Evolutionary conservation across 2,797 vertebrate species (phyloP).

Genomic region (Xyrichtys novacula): DNA sequence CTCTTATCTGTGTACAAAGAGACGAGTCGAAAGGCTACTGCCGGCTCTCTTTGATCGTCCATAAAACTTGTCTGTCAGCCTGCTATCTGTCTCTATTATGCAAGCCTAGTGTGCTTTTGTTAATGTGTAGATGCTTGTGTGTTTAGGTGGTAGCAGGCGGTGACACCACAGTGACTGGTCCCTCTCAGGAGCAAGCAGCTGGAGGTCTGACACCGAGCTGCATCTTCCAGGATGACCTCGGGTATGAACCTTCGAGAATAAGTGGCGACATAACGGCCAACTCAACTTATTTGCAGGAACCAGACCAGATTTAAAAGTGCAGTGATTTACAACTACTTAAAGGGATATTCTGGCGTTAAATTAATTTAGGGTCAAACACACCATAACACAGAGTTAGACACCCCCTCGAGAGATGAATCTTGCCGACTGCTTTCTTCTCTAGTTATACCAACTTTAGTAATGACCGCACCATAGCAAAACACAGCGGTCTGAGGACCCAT

Average conservation of each 20-base stretch:
- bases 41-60: slow-evolving; percentile 43
- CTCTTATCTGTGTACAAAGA: slow-evolving; percentile 42
- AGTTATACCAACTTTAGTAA: too few relatives aligned
- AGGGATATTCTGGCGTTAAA: too few relatives aligned
- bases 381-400: too few relatives aligned
- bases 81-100: slow-evolving; percentile 37
- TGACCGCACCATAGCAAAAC: too few relatives aligned
- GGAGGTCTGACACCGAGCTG: slow-evolving; percentile 86
- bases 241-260: slow-evolving; percentile 86
- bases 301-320: too few relatives aligned
- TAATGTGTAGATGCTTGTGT: slow-evolving; percentile 4
- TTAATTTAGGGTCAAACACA: too few relatives aligned
- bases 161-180: slow-evolving; percentile 93
- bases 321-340: too few relatives aligned
- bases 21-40: slow-evolving; percentile 18
- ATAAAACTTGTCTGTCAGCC: slow-evolving; percentile 32
- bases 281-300: too few relatives aligned
- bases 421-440: too few relatives aligned
- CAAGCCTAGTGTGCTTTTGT: slow-evolving; percentile 3
- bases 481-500: too few relatives aligned
- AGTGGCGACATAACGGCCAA: too few relatives aligned
- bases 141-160: slow-evolving; percentile 89
- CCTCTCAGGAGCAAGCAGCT: slow-evolving; percentile 84
- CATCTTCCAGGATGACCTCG: slow-evolving; percentile 96
- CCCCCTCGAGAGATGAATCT: too few relatives aligned